Base-by-base conservation (phyloP, 64 coral and sea anemone species). In the Astreopora myriophthalma region DNA sequence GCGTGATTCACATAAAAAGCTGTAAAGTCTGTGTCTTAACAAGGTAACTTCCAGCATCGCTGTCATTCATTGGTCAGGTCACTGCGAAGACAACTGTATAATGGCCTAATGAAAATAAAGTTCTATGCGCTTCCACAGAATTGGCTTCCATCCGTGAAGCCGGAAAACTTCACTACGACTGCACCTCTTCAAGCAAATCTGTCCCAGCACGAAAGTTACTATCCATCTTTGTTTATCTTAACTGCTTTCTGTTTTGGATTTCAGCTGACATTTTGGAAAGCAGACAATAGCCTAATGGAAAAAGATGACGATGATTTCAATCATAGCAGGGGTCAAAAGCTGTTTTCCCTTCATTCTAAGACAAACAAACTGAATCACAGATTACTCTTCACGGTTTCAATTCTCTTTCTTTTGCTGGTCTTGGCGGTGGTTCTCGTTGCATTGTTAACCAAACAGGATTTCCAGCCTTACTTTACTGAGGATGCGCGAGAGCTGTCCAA, bases 401-500 rank as follows among this genome's bases (percentile, higher is more conserved):
- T 80, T 80, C 33, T 58, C 48, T 60, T 60, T 30, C 24, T 80
- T 33, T 80, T 27, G 30, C 48, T 80, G 1, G 13, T 80, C 30
- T 80, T 80, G 1, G 76, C 48, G 16, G 76, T 28, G 7, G 30
- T 48, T 1, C 17, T 80, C 26, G 25, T 80, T 19, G 48, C 29
- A 6, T 12, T 80, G 1, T 8, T 80, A 8, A 20, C 49, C 9
- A 31, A 80, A 9, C 49, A 58, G 27, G 76, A 80, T 16, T 80
- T 80, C 52, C 29, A 34, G 34, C 48, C 49, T 0, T 17, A 34
- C 49, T 80, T 58, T 25, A 60, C 49, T 8, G 76, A 80, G 76
- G 26, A 80, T 58, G 76, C 76, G 48, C 76, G 49, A 60, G 76
- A 80, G 6, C 30, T 80, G 28, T 80, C 31, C 12, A 80, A 80